phyloP scores from a whole-genome alignment of 1,140 invertebrate species.

The Drosophila parabipectinata region DNA sequence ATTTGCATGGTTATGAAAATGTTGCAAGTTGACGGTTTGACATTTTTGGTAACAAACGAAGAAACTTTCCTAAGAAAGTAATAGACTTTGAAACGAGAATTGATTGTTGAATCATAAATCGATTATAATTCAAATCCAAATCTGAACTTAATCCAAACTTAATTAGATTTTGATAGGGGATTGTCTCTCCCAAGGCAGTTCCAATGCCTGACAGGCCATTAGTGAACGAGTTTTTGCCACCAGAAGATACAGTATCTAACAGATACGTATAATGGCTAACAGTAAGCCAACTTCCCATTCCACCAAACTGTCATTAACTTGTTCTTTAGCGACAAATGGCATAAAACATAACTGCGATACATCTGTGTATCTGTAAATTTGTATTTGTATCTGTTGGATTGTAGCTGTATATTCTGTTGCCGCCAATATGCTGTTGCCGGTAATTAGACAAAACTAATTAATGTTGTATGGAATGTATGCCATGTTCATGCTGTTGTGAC shows the following conservation, averaged over 20 bases:
- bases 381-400: conserved; percentile 21
- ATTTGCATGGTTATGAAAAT: conserved; percentile 34
- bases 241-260: conserved; percentile 10
- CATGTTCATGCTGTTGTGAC: conserved; percentile 47
- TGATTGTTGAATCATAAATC: background rate
- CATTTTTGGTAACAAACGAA: conserved; percentile 2
- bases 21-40: conserved; percentile 42
- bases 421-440: conserved; percentile 28
- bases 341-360: conserved; percentile 57
- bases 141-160: conserved; percentile 32
- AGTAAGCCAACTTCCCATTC: conserved; percentile 47
- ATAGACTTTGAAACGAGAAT: background rate
- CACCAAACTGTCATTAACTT: conserved; percentile 27
- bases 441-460: conserved; percentile 76
- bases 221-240: conserved; percentile 52
- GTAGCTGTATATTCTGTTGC: conserved; percentile 44
- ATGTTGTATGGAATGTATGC: conserved; percentile 58
- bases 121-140: background rate
- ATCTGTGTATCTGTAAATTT: conserved; percentile 17
- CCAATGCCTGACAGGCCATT: conserved; percentile 51
- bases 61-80: background rate
- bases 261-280: conserved; percentile 41
- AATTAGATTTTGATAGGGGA: conserved; percentile 17
- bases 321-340: conserved; percentile 54
- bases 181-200: conserved; percentile 17